phyloP scores from a whole-genome alignment of 2,797 vertebrate species.

The Rhyacichthys aspro region DNA sequence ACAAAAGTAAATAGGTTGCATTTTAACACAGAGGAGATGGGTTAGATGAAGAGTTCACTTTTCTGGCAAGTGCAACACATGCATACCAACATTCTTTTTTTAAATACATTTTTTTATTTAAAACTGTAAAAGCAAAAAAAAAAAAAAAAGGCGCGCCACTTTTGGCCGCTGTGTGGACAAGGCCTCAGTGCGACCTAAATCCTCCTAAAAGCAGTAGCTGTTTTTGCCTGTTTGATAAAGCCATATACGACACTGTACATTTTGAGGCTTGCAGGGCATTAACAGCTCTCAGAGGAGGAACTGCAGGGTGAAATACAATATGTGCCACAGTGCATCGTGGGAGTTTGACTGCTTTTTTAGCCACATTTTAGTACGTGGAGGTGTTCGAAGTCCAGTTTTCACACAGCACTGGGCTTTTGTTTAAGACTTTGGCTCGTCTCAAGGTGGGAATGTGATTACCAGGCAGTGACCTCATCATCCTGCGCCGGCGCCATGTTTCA shows the following conservation, averaged over 20 bases:
- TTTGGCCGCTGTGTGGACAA: too few relatives aligned
- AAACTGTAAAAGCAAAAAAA: too few relatives aligned
- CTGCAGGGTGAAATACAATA: slow-evolving; percentile 7
- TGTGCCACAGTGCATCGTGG: slow-evolving; percentile 21
- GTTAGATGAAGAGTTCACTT: too few relatives aligned
- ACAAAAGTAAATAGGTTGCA: too few relatives aligned
- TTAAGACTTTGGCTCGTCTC: slow-evolving; percentile 68
- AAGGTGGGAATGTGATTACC: slow-evolving; percentile 82
- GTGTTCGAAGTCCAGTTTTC: slow-evolving; percentile 49
- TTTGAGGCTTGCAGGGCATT: slow-evolving; percentile 37
- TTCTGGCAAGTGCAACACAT: too few relatives aligned
- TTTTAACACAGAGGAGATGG: too few relatives aligned
- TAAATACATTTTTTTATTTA: too few relatives aligned
- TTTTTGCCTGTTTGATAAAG: background rate
- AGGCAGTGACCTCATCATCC: slow-evolving; percentile 81
- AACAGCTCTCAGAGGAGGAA: slow-evolving; percentile 45
- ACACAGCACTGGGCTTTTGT: slow-evolving; percentile 43
- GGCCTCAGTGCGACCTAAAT: background rate
- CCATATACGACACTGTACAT: background rate
- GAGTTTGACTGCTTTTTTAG: slow-evolving; percentile 51
- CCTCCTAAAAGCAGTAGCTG: slow-evolving; percentile 11
- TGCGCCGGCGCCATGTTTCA: slow-evolving; percentile 79
- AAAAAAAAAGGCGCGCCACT: too few relatives aligned
- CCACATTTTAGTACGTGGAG: slow-evolving; percentile 55
- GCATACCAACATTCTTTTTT: too few relatives aligned